Evolutionary conservation across 2,797 vertebrate species (phyloP), one percentile per base, ranked within the genome.

Genomic region (Pteropus rufus): DNA sequence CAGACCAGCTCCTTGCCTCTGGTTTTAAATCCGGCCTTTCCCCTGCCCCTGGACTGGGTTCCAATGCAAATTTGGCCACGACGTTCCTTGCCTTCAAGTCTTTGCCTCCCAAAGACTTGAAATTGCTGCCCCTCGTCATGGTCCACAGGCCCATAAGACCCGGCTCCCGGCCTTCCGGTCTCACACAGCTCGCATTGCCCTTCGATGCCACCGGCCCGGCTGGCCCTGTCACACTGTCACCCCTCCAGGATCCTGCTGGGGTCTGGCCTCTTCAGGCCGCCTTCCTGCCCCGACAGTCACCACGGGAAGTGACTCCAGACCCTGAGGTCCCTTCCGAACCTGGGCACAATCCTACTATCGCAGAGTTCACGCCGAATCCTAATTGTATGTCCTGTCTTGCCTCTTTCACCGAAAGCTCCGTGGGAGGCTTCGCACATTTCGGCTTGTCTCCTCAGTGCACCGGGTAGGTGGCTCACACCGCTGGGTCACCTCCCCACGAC

Each of bases 361-460:
- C 10, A 19, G 0, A 29, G 18, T 6, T 31, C 10, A 11, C 3
- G 5, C 21, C 49, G 54, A 46, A 15, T 34, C 18, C 60, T 34
- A 58, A 7, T 4, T 11, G 31, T 2, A 31, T 18, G 2, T 14
- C 31, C 5, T 5, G 11, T 46, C 77, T 56, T 29, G 24, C 19
- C 5, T 31, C 3, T 67, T 75, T 0, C 34, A 60, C 19, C 39
- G 31, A 12, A 26, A 0, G 0, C 36, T 19, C 69, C 34, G 23
- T 3, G 7, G 49, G 52, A 69, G 49, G 31, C 23, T 0, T 1
- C 8, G 31, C 31, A 58, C 7, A 10, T n/a, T 11, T 39, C 2
- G 2, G 5, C 49, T 9, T 3, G 14, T 11, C 72, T 58, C 56
- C 36, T 54, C 10, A 7, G 11, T 9, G 44, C 39, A 5, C 0